Base-by-base conservation (phyloP, 2,113 vertebrate genomes). In the Pteronura brasiliensis region DNA sequence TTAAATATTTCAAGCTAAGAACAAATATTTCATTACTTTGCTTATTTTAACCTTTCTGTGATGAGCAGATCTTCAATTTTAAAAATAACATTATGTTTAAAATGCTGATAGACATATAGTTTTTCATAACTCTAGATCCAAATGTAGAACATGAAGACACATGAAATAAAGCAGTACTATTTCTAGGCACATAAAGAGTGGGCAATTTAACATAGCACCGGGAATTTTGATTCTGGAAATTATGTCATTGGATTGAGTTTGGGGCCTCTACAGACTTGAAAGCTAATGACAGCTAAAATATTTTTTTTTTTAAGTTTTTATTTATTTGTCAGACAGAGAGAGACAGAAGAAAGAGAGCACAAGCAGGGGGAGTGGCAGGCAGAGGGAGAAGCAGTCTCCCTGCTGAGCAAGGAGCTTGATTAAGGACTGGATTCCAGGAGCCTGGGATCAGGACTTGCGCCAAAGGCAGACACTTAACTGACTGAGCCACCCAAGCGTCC, bases 1-100 rank as follows among this genome's bases (percentile, higher is more conserved):
- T 87, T 59, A 89, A 96, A 39, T 81, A 76, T 93, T 71, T 88
- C 84, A 90, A 90, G 27, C 29, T 93, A 47, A 44, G 49, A 93
- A 42, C 2, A 15, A 88, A 7, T 57, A 69, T 89, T 92, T 88
- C 8, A 72, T 72, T 44, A n/a, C 7, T 87, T 92, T 87, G 15
- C 5, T 83, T 36, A 85, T 83, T 25, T 31, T 6, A 88, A 7
- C 65, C 86, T 5, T 88, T 92, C 49, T 65, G 2, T 76, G 39
- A 82, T 36, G 23, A 81, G 14, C 23, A 77, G 42, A 93, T 71
- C 7, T 47, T 93, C 11, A 80, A 6, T 36, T 74, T 27, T 47
- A 93, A 6, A 71, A 61, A 55, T 77, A 71, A 18, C 81, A 55
- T 57, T 61, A 76, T 27, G 17, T 36, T 93, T 63, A 65, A 4